Evolutionary conservation across 2,888 invertebrate species (phyloP), one percentile per base, ranked within the genome.

Genomic region (Chelonus formosanus): DNA sequence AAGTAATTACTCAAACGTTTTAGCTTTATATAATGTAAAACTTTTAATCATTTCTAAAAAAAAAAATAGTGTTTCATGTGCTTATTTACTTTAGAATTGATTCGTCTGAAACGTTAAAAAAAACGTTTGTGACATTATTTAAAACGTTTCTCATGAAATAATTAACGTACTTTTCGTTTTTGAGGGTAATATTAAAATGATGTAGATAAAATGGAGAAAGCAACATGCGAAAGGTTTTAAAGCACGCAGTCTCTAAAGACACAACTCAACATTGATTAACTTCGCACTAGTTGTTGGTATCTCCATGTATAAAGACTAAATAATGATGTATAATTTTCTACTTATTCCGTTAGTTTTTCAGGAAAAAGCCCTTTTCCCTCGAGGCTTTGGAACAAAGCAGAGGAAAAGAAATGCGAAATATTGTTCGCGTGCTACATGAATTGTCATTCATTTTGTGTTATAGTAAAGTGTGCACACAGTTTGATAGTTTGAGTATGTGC

Each of bases 401-500:
- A 71, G 68, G 71, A 76, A 75, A 74, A 74, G 73, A 78, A 31
- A 6, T 10, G 48, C 31, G 48, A 20, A 20, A 78, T 78, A 79
- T 74, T 52, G 81, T 74, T 80, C 78, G 80, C 80, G 80, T 80
- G 80, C 78, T 74, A 75, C 80, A 79, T 80, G 81, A 81, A 79
- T 80, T 78, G 80, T 80, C 81, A 79, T 81, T 79, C 77, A 75
- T 78, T 80, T 78, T 77, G 74, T 76, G 76, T 80, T 80, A 80
- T 77, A 73, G 71, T 74, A 2, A 20, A 20, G 2, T 66, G 68
- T 47, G 62, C 52, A 48, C n/a, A 43, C 36, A 55, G 20, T 20
- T 20, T 36, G 34, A 48, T 59, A 35, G n/a, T 4, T 31, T 31
- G 8, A 40, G 43, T 59, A 36, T 50, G 36, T 50, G 52, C 40